These are phyloP conservation scores for Oasisia sp. DNA, from an alignment of 2,888 invertebrate species.

Conservation along the genomic window DNA sequence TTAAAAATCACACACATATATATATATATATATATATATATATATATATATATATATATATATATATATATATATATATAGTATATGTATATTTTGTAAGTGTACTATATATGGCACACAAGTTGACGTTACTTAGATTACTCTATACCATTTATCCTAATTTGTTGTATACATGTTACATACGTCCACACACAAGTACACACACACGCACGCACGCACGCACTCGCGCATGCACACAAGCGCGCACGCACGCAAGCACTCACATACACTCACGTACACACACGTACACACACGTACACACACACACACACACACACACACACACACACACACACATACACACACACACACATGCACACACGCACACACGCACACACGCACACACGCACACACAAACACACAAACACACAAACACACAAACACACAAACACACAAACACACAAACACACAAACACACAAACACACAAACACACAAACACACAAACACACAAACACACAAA, in stretches of 20 bases:
- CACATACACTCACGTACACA: background rate
- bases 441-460: background rate
- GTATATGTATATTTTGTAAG: too few relatives aligned
- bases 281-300: background rate
- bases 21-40: too few relatives aligned
- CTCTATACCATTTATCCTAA: too few relatives aligned
- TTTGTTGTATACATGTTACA: too few relatives aligned
- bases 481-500: too few relatives aligned
- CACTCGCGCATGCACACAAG: background rate
- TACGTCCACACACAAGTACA: background rate
- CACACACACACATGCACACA: background rate
- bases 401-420: background rate
- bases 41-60: too few relatives aligned
- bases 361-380: background rate
- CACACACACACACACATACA: background rate
- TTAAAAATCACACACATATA: too few relatives aligned
- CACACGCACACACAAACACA: background rate
- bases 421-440: background rate
- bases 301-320: background rate
- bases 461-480: too few relatives aligned
- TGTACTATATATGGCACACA: too few relatives aligned
- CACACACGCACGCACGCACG: background rate
- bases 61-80: too few relatives aligned
- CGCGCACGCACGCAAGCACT: background rate
- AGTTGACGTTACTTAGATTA: too few relatives aligned